Evolutionary conservation across 2,888 invertebrate genomes (phyloP), one percentile per base, ranked within the genome.

Genomic region (Aphrophora alni): DNA sequence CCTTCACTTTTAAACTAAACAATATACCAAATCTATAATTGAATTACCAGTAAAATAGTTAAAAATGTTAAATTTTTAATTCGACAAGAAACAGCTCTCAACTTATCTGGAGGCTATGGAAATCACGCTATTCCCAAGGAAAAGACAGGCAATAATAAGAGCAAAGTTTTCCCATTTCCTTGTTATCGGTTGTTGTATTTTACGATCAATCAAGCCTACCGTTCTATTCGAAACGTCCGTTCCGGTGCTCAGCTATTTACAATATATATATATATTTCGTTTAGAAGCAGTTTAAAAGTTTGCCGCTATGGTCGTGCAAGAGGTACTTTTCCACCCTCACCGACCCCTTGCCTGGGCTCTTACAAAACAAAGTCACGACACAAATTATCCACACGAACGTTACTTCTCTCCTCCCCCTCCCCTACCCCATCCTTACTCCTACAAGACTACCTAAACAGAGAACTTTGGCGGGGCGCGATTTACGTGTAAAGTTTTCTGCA

Each of bases 351-450:
- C 38, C 73, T n/a, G 38, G 12, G 10, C 73, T 38, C 73, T 28
- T 28, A 21, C 21, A 73, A 73, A 73, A 73, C 73, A 73, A 73
- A 73, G 73, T 73, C 73, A 38, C 27, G 71, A 73, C 73, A 73
- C 73, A 73, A 73, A 73, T 73, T 73, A 73, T 73, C 73, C 73
- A 24, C 24, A 73, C 73, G 73, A 38, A 73, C 38, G 21, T 59
- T 59, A 79, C 78, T 79, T 79, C 69, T 14, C 2, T 74, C 68
- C 74, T 28, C 73, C 73, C 51, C 73, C n/a, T 10, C 38, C 78
- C 3, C 28, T 24, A 17, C 12, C 75, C 26, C 73, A 28, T 21
- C 27, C 24, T 10, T 12, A 28, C 28, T n/a, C 27, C 28, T 7
- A 10, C 73, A 17, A 21, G 33, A 74, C 74, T 33, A 25, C 38